These are phyloP conservation scores for Crioceris asparagi DNA, from an alignment of 2,888 invertebrate genomes.

Conservation along the genomic window DNA sequence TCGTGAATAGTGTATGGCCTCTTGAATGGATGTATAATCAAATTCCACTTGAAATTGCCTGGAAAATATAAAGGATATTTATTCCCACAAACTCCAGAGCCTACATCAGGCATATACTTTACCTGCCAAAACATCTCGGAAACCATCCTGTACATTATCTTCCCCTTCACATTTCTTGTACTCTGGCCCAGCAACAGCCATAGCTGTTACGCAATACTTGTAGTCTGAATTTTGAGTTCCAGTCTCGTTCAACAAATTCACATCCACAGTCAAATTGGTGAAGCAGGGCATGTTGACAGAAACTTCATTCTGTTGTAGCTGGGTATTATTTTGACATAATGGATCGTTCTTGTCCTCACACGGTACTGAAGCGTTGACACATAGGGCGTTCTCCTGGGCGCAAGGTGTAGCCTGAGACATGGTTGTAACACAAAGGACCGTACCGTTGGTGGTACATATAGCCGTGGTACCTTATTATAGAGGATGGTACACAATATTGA, in stretches of 20 bases:
- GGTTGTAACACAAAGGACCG: conserved; percentile 31
- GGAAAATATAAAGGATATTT: conserved; percentile 3
- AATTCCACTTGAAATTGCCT: conserved; percentile 25
- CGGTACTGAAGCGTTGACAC: conserved; percentile 27
- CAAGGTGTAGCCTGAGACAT: conserved; percentile 27
- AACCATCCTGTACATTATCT: conserved; percentile 17
- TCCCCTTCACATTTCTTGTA: conserved; percentile 18
- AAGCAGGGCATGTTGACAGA: conserved; percentile 30
- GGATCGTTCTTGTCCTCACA: conserved; percentile 25
- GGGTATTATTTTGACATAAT: conserved; percentile 24
- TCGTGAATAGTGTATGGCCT: conserved; percentile 30
- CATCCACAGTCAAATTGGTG: conserved; percentile 30
- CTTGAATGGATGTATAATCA: conserved; percentile 26
- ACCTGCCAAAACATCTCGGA: conserved; percentile 20
- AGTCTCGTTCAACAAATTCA: conserved; percentile 22
- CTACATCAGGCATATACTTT: neutral
- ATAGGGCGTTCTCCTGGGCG: conserved; percentile 23
- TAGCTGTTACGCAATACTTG: conserved; percentile 31
- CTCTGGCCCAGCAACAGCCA: conserved; percentile 31
- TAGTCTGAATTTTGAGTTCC: conserved; percentile 17
- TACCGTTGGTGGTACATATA: conserved; percentile 30
- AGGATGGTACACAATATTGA: neutral
- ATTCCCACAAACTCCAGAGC: neutral
- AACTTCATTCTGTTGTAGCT: conserved; percentile 15
- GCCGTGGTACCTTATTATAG: conserved; percentile 27